phyloP scores from a whole-genome alignment of 64 coral and sea anemone genomes.

The Montipora capricornis region DNA sequence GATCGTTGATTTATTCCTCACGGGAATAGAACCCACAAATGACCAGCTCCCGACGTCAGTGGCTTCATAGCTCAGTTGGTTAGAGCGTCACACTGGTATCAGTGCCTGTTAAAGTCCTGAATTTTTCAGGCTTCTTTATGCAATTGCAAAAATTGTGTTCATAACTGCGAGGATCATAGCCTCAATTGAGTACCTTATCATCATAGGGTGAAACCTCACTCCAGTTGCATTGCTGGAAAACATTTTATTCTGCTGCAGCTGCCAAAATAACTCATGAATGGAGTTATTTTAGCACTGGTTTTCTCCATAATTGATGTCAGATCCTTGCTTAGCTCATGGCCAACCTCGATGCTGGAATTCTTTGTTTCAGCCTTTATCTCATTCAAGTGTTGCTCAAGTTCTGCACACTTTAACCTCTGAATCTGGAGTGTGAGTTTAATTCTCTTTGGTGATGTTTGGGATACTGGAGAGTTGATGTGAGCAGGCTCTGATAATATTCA shows the following conservation, averaged over 20 bases:
- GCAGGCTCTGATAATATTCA: not conserved
- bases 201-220: constrained; percentile 27
- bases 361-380: constrained; percentile 14
- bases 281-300: not conserved
- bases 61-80: no score
- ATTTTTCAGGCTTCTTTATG: no score
- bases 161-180: no score
- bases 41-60: no score
- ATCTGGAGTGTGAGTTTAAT: constrained; percentile 35
- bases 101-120: no score
- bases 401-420: constrained; percentile 31
- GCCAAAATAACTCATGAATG: not conserved
- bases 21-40: no score
- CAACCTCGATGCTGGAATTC: constrained; percentile 7
- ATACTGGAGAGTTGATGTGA: constrained; percentile 27
- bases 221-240: not conserved
- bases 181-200: constrained; percentile 17
- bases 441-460: constrained; percentile 28
- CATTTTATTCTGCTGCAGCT: not conserved
- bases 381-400: constrained; percentile 28
- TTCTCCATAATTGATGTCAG: constrained; percentile 32
- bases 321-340: constrained; percentile 3
- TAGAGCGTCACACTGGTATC: no score
- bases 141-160: no score
- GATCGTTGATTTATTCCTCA: no score